These are phyloP conservation scores for Chrysotoxum bicinctum DNA, from an alignment of 2,888 invertebrate genomes.

Conservation along the genomic window DNA sequence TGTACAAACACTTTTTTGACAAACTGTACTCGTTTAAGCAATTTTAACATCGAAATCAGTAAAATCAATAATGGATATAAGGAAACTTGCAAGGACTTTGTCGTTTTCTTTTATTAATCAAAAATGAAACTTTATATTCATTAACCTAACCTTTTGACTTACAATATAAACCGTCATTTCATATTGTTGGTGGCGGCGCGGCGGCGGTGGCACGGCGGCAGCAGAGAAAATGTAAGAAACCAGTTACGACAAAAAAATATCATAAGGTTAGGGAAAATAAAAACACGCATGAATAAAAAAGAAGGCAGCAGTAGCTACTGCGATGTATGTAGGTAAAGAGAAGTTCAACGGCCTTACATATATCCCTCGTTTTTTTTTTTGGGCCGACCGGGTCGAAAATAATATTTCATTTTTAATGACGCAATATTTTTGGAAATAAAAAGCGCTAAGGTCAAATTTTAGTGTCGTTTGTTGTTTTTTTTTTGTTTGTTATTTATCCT, in stretches of 20 bases:
- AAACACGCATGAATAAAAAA: constrained; percentile 30
- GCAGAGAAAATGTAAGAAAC: constrained; percentile 13
- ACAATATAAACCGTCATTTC: constrained; percentile 19
- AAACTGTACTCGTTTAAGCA: not conserved
- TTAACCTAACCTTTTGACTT: constrained; percentile 4
- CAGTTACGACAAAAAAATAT: constrained; percentile 29
- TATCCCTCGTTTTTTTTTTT: not conserved
- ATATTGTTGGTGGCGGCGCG: not conserved
- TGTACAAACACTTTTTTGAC: not conserved
- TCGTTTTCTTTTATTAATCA: constrained; percentile 9
- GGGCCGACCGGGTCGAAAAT: constrained; percentile 1
- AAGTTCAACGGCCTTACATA: constrained; percentile 44
- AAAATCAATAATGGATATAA: not conserved
- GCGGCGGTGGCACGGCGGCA: not conserved
- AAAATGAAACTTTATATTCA: constrained; percentile 24
- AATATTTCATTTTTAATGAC: constrained; percentile 28
- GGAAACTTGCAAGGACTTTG: not conserved
- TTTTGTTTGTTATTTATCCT: not conserved
- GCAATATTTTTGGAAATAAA: constrained; percentile 16
- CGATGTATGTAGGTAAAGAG: constrained; percentile 8
- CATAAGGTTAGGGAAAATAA: constrained; percentile 37
- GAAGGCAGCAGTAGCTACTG: not conserved
- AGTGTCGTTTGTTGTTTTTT: constrained; percentile 3
- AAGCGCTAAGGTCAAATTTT: constrained; percentile 16
- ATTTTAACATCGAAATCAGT: not conserved